These are phyloP conservation scores for Bubo scandiacus DNA, from an alignment of 2,113 vertebrate genomes.

Conservation along the genomic window DNA sequence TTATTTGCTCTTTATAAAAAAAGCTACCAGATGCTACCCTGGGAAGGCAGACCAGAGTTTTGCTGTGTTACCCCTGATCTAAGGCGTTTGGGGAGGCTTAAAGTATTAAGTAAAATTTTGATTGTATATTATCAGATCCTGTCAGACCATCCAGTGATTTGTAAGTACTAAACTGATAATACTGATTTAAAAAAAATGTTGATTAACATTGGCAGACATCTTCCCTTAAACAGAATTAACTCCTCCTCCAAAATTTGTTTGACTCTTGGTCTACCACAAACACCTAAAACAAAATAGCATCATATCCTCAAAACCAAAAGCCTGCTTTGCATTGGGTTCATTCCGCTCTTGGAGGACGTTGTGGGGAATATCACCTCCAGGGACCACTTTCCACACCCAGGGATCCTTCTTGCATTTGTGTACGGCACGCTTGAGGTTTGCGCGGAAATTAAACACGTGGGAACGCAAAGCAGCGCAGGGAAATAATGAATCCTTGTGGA, in stretches of 20 bases:
- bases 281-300: no score
- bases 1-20: not conserved
- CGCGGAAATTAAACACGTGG: not conserved
- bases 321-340: no score
- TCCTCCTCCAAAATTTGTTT: not conserved
- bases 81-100: not conserved
- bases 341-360: accelerated
- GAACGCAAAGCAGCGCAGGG: not conserved
- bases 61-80: not conserved
- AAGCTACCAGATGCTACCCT: no score
- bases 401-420: not conserved
- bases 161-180: not conserved
- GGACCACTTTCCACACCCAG: not conserved
- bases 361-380: not conserved
- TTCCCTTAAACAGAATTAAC: not conserved
- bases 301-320: not conserved
- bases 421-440: not conserved
- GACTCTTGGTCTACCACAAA: not conserved
- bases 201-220: not conserved
- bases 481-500: not conserved
- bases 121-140: no score
- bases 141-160: not conserved
- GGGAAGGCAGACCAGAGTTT: not conserved
- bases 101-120: not conserved
- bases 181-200: not conserved